Conservation (phyloP, 2,797 vertebrate species). For the Phoeniculus purpureus region DNA sequence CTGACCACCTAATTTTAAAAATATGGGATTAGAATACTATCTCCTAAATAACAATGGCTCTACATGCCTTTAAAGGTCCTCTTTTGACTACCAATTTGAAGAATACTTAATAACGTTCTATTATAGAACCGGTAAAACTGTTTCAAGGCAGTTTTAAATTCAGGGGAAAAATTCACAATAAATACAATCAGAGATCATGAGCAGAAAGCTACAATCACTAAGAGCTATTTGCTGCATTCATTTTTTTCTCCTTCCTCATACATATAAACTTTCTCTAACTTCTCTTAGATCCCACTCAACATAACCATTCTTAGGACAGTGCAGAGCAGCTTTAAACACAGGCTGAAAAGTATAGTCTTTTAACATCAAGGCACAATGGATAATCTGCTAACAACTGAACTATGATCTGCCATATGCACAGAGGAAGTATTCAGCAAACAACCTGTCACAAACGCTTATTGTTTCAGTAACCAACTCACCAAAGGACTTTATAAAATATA, state of each 20-base stretch:
- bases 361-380: not conserved
- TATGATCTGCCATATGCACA: slow-evolving; percentile 59
- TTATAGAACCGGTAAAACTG: not conserved
- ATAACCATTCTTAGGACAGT: not conserved
- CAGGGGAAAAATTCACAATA: not conserved
- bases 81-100: not conserved
- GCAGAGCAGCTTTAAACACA: not conserved
- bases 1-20: not conserved
- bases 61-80: not conserved
- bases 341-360: not conserved
- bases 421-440: slow-evolving; percentile 59
- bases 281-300: not conserved
- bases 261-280: not conserved
- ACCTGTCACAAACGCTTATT: slow-evolving; percentile 48
- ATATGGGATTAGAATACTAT: not conserved
- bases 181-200: not conserved
- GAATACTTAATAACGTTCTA: not conserved
- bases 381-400: slow-evolving; percentile 37
- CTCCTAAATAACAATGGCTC: not conserved
- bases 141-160: not conserved
- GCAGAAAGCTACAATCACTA: not conserved
- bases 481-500: not conserved
- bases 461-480: not conserved
- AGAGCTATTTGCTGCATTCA: not conserved
- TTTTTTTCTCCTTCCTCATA: not conserved